Evolutionary conservation across 2,888 invertebrate species (phyloP), one percentile per base, ranked within the genome.

Genomic region (Ypsolopha scabrella): DNA sequence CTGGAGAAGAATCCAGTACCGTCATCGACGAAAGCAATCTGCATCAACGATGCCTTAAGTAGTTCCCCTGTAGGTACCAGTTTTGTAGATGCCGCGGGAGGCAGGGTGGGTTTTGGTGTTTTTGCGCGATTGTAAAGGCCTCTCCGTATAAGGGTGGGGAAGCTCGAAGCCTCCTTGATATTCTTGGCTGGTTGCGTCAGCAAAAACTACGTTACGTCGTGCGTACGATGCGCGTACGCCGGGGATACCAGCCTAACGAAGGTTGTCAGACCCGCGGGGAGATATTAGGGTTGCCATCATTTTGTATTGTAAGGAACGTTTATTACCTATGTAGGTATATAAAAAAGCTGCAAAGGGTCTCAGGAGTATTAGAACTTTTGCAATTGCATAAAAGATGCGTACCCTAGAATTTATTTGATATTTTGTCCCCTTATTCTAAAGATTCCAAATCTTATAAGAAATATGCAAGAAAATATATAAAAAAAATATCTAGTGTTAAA

Each of bases 131-230:
- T 24, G 24, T 24, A 24, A 76, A 75, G 75, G 71, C 66, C 72
- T 60, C 57, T 50, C 83, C 83, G 55, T 82, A 80, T 70, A 83
- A 63, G 82, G 85, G 55, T 59, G 69, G 76, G 79, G 79, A 72
- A 77, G 75, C 74, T 71, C 76, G 71, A 64, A 64, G 52, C 50
- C 51, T 48, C 65, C 70, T 80, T 80, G 68, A 72, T 78, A 80
- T 80, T 72, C 78, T 66, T 58, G 56, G 55, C 68, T 64, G 65
- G 72, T 63, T 65, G 64, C 64, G 63, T 58, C 51, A 50, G 62
- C 74, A 79, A 83, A 83, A 83, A 72, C 69, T 81, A 82, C 82
- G 81, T 67, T 79, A 75, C 77, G 76, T 68, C 36, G 70, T 65
- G 67, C 72, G 79, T 80, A 79, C 76, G 72, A 64, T 61, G 66